Evolutionary conservation across 2,113 vertebrate genomes (phyloP).

Genomic region (Ariopsis seemanni): DNA sequence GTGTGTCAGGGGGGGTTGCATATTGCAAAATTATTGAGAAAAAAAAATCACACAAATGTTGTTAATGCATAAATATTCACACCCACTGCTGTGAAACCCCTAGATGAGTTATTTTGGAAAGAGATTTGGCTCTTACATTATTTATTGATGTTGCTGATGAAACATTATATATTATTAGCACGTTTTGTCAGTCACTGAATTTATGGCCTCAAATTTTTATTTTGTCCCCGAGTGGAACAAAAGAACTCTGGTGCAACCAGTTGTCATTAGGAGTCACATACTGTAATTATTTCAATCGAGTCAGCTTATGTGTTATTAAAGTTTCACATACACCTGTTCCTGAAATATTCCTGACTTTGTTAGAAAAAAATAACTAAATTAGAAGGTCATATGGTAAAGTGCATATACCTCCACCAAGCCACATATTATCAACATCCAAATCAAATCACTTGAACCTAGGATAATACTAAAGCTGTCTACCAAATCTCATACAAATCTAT

Average conservation of each 20-base stretch:
- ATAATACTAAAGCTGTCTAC: no score
- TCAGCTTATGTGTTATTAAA: neutral
- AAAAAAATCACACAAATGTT: neutral
- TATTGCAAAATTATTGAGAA: no score
- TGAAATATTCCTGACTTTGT: neutral
- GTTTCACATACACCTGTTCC: neutral
- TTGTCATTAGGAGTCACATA: neutral
- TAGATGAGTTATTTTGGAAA: neutral
- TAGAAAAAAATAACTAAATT: neutral
- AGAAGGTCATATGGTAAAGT: no score
- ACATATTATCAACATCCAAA: no score
- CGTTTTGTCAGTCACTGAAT: neutral
- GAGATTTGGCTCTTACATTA: neutral
- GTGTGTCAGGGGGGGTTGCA: neutral
- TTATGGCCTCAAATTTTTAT: neutral
- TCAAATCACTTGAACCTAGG: no score
- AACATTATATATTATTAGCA: neutral
- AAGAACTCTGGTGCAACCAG: neutral
- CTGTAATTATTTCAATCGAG: neutral
- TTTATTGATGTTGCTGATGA: neutral
- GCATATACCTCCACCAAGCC: no score
- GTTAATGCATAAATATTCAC: neutral
- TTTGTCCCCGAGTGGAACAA: neutral
- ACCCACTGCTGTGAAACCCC: neutral
- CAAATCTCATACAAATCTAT: no score